Conservation (phyloP, 2,888 invertebrate genomes). For the Bimastos eiseni region DNA sequence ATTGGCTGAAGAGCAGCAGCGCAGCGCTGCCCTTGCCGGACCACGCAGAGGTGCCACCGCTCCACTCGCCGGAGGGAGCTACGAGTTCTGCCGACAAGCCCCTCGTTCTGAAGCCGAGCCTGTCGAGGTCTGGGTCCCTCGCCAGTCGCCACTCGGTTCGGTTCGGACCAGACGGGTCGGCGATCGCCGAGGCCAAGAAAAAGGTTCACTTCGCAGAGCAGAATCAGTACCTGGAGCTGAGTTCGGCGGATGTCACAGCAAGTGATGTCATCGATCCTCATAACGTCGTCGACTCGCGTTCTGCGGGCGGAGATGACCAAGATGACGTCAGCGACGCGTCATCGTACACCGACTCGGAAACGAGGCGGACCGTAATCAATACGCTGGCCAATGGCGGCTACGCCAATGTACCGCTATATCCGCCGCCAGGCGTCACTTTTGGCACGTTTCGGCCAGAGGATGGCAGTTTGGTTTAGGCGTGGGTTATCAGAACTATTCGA, state of each 20-base stretch:
- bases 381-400: neutral
- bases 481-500: neutral
- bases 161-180: neutral
- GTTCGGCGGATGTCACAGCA: neutral
- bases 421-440: neutral
- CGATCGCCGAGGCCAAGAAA: slow-evolving; percentile 14
- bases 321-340: slow-evolving; percentile 20
- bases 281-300: slow-evolving; percentile 4
- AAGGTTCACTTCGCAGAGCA: neutral
- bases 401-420: neutral
- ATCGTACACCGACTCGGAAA: slow-evolving; percentile 3
- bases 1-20: neutral
- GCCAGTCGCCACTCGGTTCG: slow-evolving; percentile 10
- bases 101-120: neutral
- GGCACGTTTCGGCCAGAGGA: neutral
- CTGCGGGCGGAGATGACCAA: neutral
- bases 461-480: slow-evolving; percentile 7
- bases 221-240: neutral
- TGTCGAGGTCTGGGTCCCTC: neutral
- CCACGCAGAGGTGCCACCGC: neutral
- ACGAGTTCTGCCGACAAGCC: neutral
- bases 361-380: neutral
- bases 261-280: neutral
- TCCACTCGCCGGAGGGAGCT: neutral
- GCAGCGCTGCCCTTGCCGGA: neutral